Conservation (phyloP, 2,113 vertebrate species). For the Ochotona curzoniae region DNA sequence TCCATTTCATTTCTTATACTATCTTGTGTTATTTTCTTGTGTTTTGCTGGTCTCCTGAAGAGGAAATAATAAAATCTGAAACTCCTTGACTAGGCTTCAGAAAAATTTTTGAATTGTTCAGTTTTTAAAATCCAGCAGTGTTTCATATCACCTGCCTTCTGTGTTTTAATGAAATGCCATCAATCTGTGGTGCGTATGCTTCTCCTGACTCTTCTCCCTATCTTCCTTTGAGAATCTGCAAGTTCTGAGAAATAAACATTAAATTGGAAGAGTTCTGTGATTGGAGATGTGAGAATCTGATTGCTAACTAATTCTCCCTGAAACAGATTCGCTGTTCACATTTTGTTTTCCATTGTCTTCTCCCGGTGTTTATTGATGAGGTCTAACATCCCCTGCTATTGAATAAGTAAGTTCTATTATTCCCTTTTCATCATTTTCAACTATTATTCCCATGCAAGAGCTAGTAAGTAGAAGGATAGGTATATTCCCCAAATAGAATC, state of each 20-base stretch:
- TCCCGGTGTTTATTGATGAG: not conserved
- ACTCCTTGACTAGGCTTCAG: constrained; percentile 51
- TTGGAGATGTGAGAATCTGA: constrained; percentile 7
- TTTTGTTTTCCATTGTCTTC: constrained; percentile 51
- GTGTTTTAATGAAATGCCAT: constrained; percentile 51
- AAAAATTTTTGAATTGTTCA: constrained; percentile 5
- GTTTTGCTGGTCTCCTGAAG: constrained; percentile 28
- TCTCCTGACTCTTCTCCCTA: constrained; percentile 52
- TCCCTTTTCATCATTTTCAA: constrained; percentile 64
- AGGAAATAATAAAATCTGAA: constrained; percentile 42
- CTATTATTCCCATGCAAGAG: constrained; percentile 41
- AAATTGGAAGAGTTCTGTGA: constrained; percentile 45
- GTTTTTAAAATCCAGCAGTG: constrained; percentile 19
- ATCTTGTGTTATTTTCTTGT: constrained; percentile 46
- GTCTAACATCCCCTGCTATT: constrained; percentile 32
- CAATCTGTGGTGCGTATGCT: constrained; percentile 40
- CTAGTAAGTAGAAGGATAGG: constrained; percentile 62
- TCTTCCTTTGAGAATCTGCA: not conserved
- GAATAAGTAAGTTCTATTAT: constrained; percentile 54
- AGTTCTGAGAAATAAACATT: constrained; percentile 62
- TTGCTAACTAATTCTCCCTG: constrained; percentile 52
- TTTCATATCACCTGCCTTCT: constrained; percentile 55
- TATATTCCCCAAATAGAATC: constrained; percentile 68
- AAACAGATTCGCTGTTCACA: constrained; percentile 3
- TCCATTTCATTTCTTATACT: not conserved